Evolutionary conservation across 2,797 vertebrate genomes (phyloP), one percentile per base, ranked within the genome.

Genomic region (Brotogeris chrysoptera): DNA sequence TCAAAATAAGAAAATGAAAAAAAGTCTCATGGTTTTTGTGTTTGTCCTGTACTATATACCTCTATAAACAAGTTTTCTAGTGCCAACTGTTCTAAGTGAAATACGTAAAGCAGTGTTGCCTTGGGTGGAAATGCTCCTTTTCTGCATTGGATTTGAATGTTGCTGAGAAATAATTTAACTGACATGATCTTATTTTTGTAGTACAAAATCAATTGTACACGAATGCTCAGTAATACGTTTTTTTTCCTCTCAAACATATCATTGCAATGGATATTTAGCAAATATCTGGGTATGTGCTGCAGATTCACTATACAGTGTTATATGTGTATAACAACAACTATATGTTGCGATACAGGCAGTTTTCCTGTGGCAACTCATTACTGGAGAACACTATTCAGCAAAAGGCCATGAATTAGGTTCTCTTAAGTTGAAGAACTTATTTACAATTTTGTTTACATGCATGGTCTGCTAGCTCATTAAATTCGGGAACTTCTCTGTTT

Each of bases 81-180:
- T 66, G 18, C 63, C 16, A 41, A 20, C 20, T 83, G 27, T 78
- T 66, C 19, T 53, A 13, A 32, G 10, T 59, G 25, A 72, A 60
- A 18, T 32, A 2, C 12, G 1, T 32, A 10, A 27, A 39, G 14
- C 14, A 57, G 47, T 1, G 2, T 55, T 69, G 28, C 8, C 6
- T 8, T 39, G 18, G 7, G 8, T 8, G 21, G 7, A 13, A 14
- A 8, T 1, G 3, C 10, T 36, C 16, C 27, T 69, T 53, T 89
- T 71, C 20, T 50, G 38, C 24, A 15, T 53, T 6, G 13, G 15
- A 20, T 41, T 73, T 59, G 17, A 46, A 34, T 41, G n/a, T 46
- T 52, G 10, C 25, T 53, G 46, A 60, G 52, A 53, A 60, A 53
- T 66, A 8, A 7, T 65, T 44, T 71, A 39, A 17, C 13, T 32